phyloP scores from a whole-genome alignment of 2,888 invertebrate species.

The Xestoiulus laeticollis region DNA sequence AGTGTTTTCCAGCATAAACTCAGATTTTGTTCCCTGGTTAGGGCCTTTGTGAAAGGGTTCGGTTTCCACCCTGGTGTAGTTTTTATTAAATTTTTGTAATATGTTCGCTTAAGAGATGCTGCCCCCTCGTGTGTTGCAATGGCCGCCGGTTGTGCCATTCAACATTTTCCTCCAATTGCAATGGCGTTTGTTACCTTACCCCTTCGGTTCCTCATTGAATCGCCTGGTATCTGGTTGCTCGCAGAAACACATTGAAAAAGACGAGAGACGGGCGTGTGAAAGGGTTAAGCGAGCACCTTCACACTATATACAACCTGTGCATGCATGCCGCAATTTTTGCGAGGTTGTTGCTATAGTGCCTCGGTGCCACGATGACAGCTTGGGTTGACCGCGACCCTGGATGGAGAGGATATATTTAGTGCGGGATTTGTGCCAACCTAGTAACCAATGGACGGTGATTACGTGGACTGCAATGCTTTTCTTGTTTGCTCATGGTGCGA shows the following conservation, averaged over 20 bases:
- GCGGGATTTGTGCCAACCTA: no score
- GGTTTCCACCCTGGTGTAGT: background rate
- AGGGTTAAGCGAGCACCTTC: background rate
- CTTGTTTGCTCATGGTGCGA: background rate
- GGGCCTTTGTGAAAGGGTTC: background rate
- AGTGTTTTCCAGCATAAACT: no score
- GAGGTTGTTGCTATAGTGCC: background rate
- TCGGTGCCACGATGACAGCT: background rate
- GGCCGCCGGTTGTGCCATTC: background rate
- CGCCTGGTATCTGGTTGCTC: background rate
- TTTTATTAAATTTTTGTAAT: background rate
- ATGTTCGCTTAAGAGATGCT: background rate
- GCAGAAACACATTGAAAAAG: background rate
- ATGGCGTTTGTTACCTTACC: background rate
- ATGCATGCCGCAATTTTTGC: no score
- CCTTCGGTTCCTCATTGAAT: slow-evolving; percentile 5
- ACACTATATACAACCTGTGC: no score
- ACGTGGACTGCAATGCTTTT: background rate
- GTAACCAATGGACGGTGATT: no score
- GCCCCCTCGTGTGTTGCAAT: background rate
- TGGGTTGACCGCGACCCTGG: background rate
- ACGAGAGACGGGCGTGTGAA: background rate
- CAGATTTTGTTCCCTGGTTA: no score
- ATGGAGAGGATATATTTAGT: background rate
- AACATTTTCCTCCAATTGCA: background rate